Base-by-base conservation (phyloP, 1,140 invertebrate genomes). In the Chelonus insularis region DNA sequence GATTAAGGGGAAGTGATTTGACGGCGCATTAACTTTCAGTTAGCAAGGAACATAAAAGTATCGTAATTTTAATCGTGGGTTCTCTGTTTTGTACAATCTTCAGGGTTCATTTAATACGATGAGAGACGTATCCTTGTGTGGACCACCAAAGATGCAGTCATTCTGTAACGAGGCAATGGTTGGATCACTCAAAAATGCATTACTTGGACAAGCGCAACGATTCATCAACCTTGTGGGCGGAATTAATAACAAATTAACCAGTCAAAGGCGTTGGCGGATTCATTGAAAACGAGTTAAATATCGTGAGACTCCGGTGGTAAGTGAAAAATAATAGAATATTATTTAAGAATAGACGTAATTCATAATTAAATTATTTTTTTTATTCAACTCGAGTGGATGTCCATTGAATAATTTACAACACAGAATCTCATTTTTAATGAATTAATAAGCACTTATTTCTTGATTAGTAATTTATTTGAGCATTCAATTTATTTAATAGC, bases 41-140 rank as follows among this genome's bases (percentile, higher is more conserved):
- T 74, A 75, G 69, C 63, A 37, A 63, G 57, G 69, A 71, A 68
- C 70, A 67, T 73, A 75, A 76, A 74, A 72, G 61, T 70, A 72
- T 74, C 69, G 67, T 73, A 75, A 76, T 75, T 73, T 73, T 72
- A 74, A 76, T 76, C 70, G 68, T 72, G 70, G 68, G 68, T 36
- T 60, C 50, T 50, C 62, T 58, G 47, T 71, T 71, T 69, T 65
- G 62, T 65, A 64, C 64, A 59, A 55, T 45, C 41, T 63, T 41
- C 41, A 47, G 29, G 41, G 21, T 45, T 47, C 21, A 36, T 21
- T 60, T 60, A 29, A 29, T 55, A 43, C 34, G 63, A 20, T 29
- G 16, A 14, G 8, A 32, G 29, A 41, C 23, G 51, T 52, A 55
- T 51, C 25, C 20, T 18, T 37, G 25, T 36, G 48, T 23, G 68